Evolutionary conservation across 2,888 invertebrate species (phyloP).

Genomic region (Agonum fuliginosum): DNA sequence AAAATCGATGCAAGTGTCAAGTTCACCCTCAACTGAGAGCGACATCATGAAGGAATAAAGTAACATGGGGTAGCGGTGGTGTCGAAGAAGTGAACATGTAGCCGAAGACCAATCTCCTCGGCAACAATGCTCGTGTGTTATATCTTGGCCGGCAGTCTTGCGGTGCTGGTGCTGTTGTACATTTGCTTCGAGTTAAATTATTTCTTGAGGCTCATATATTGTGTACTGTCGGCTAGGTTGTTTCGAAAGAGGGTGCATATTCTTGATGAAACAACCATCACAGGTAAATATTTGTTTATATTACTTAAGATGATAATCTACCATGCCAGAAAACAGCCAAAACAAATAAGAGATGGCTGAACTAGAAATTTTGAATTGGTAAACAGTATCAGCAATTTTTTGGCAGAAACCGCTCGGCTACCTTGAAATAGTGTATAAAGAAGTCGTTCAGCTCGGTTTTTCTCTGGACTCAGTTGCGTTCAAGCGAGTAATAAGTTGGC

Average conservation of each 20-base stretch:
- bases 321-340: no score
- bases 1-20: slow-evolving; percentile 45
- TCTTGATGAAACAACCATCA: slow-evolving; percentile 80
- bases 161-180: slow-evolving; percentile 76
- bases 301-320: no score
- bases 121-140: slow-evolving; percentile 63
- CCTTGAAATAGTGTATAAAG: no score
- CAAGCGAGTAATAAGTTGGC: no score
- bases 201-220: slow-evolving; percentile 81
- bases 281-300: no score
- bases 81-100: slow-evolving; percentile 29
- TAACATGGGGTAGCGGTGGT: slow-evolving; percentile 8
- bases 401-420: no score
- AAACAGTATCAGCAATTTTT: no score
- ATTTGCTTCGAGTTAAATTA: slow-evolving; percentile 83
- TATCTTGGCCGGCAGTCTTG: slow-evolving; percentile 72
- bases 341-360: no score
- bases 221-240: slow-evolving; percentile 79
- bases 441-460: no score
- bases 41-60: not conserved
- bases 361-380: no score
- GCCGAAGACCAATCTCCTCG: slow-evolving; percentile 6
- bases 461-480: no score
- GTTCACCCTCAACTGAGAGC: not conserved
- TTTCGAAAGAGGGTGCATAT: slow-evolving; percentile 80